Evolutionary conservation across 2,888 invertebrate species (phyloP).

Genomic region (Prosopocoilus inquinatus): DNA sequence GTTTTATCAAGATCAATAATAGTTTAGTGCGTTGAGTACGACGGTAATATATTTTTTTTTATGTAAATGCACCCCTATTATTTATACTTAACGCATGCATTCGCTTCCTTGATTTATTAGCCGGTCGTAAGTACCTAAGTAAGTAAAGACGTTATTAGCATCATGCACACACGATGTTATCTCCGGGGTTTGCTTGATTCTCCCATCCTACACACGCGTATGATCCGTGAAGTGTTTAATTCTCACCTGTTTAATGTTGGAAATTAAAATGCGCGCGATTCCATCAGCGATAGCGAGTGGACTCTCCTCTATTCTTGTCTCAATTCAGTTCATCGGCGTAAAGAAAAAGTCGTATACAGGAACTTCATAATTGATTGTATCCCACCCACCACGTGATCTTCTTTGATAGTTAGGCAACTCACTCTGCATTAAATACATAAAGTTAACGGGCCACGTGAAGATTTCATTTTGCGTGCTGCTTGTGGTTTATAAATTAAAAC

Average conservation of each 20-base stretch:
- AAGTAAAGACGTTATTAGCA: slow-evolving; percentile 1
- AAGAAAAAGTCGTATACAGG: too few species aligned
- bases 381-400: too few species aligned
- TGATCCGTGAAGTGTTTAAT: slow-evolving; percentile 1
- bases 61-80: background rate
- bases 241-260: background rate
- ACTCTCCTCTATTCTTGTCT: too few species aligned
- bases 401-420: too few species aligned
- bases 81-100: background rate
- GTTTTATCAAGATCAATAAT: background rate
- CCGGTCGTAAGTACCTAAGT: too few species aligned
- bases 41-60: background rate
- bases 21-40: background rate
- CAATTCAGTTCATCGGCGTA: too few species aligned
- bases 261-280: background rate
- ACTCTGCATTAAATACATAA: too few species aligned
- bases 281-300: background rate
- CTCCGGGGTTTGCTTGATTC: background rate
- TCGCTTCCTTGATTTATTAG: slow-evolving; percentile 1
- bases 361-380: too few species aligned
- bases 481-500: too few species aligned
- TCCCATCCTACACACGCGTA: background rate
- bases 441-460: too few species aligned
- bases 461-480: too few species aligned
- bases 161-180: background rate